Conservation (phyloP, 2,113 vertebrate genomes). For the Sapajus apella region DNA sequence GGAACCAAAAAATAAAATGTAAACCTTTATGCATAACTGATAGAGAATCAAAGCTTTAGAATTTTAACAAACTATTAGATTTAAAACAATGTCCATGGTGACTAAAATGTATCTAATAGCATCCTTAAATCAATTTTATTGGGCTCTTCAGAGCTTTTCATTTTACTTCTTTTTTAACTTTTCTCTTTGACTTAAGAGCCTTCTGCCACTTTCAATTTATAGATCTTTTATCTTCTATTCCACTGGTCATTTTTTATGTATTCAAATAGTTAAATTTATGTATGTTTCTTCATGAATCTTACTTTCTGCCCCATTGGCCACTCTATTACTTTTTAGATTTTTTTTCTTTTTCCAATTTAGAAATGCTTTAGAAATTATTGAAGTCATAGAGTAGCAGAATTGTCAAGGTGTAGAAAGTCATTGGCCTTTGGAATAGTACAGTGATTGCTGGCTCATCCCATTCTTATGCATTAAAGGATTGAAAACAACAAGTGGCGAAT, state of each 20-base stretch:
- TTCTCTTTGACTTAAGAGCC: background rate
- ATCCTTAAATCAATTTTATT: background rate
- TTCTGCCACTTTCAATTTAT: background rate
- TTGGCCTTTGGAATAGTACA: background rate
- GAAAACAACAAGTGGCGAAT: background rate
- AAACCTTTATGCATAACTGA: background rate
- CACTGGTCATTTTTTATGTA: background rate
- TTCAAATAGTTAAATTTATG: background rate
- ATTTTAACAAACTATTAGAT: background rate
- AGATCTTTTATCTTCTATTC: conserved; percentile 38
- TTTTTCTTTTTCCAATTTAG: background rate
- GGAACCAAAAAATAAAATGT: background rate
- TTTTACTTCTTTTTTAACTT: background rate
- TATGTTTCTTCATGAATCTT: conserved; percentile 39
- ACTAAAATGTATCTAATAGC: background rate
- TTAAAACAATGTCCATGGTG: background rate
- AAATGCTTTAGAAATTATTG: conserved; percentile 25
- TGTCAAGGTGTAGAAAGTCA: background rate
- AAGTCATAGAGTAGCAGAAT: background rate
- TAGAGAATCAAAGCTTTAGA: background rate
- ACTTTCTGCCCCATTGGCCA: conserved; percentile 15
- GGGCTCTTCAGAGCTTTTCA: background rate
- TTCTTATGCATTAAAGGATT: background rate
- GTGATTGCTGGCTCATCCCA: background rate
- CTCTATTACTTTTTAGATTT: background rate